Base-by-base conservation (phyloP, 2,113 vertebrate genomes). In the Thamnophis sirtalis region DNA sequence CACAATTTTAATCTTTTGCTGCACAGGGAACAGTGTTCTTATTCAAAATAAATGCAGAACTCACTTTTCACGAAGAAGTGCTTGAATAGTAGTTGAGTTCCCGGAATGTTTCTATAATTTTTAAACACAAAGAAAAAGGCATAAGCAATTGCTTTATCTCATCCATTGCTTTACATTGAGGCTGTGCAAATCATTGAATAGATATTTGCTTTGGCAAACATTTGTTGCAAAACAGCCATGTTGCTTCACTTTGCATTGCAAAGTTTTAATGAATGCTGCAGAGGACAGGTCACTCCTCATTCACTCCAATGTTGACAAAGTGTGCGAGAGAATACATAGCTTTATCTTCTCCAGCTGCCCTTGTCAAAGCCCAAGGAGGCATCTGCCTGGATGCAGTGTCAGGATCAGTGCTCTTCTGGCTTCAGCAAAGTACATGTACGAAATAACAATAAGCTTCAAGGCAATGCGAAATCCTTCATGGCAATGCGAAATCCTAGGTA, bases 101-200 rank as follows among this genome's bases (percentile, higher is more conserved):
- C 96, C 54, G 56, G 86, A 92, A 92, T 91, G 49, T 60, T 91
- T 93, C 94, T 96, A 2, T 63, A 55, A 91, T 92, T 95, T 96
- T 93, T 43, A 95, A 95, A 87, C 38, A 91, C 91, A 92, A 38
- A 93, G 48, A 21, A 89, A 87, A 73, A 26, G 88, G 56, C 91
- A 38, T 53, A 58, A 60, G 92, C 95, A 92, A 92, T 89, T 73
- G 24, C 6, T 73, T 88, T 80, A 48, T 68, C 22, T 51, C 22
- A 24, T 50, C 22, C 17, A n/a, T 26, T 84, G 22, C 28, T 63
- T 91, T 91, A 33, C 24, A 53, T 22, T 38, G 15, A 80, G 19
- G 73, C 73, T 80, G 73, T 43, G 73, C 33, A 80, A 80, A 80
- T 80, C 73, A 80, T 0, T 80, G 17, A 22, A 38, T 9, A 80